phyloP scores from a whole-genome alignment of 2,888 invertebrate species.

The Sisyra terminalis region DNA sequence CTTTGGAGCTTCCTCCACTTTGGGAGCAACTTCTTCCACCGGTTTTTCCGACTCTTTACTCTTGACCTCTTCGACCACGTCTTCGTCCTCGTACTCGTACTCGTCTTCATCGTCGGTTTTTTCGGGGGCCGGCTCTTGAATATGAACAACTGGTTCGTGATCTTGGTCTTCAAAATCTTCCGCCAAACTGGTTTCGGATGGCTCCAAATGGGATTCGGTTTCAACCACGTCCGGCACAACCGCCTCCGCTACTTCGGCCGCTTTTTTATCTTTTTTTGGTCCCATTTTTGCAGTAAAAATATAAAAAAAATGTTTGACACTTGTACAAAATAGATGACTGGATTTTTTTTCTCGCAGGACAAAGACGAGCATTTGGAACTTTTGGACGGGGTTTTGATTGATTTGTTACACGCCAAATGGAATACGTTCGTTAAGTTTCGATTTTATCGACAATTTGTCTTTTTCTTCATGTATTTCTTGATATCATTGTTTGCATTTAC shows the following conservation, averaged over 20 bases:
- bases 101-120: too few species aligned
- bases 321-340: background rate
- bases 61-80: background rate
- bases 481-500: slow-evolving; percentile 80
- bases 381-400: slow-evolving; percentile 85
- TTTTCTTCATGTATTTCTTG: slow-evolving; percentile 81
- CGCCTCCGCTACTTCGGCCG: background rate
- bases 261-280: background rate
- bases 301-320: background rate
- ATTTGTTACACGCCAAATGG: slow-evolving; percentile 94
- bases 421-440: slow-evolving; percentile 90
- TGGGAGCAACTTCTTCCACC: background rate
- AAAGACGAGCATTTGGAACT: slow-evolving; percentile 88
- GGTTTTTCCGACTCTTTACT: background rate
- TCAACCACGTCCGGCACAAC: too few species aligned
- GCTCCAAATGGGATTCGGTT: too few species aligned
- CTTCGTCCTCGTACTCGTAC: too few species aligned
- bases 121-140: too few species aligned
- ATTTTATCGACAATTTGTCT: slow-evolving; percentile 82
- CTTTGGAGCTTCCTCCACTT: background rate
- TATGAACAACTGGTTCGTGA: too few species aligned
- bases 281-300: background rate
- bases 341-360: slow-evolving; percentile 42
- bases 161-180: too few species aligned
- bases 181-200: too few species aligned